Evolutionary conservation across 2,888 invertebrate species (phyloP).

Genomic region (Alentia gelatinosa): DNA sequence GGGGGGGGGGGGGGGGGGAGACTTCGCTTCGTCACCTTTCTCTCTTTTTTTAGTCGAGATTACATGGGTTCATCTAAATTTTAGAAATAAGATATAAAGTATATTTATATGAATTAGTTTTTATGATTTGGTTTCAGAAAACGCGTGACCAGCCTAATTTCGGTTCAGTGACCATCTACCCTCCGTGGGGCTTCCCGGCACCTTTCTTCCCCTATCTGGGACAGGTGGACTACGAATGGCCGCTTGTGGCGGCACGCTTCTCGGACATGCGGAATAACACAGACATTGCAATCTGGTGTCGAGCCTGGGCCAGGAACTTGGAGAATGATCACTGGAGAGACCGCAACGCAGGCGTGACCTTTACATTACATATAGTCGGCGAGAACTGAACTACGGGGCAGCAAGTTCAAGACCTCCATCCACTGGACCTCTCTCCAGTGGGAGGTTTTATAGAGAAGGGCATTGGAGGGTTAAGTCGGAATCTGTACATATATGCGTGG

Average conservation of each 20-base stretch:
- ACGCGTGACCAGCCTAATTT: conserved; percentile 87
- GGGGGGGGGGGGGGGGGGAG: too few species aligned
- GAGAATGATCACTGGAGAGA: conserved; percentile 90
- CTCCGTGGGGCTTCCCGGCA: conserved; percentile 85
- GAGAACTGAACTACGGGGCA: too few species aligned
- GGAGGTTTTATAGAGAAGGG: too few species aligned
- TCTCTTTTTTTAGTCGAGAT: too few species aligned
- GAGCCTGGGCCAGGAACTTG: conserved; percentile 81
- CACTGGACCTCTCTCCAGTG: too few species aligned
- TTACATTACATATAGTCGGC: conserved; percentile 89
- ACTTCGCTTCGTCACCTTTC: too few species aligned
- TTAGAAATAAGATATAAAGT: neutral
- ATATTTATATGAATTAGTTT: neutral
- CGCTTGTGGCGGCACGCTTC: conserved; percentile 76
- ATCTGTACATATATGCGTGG: too few species aligned
- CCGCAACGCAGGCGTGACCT: conserved; percentile 95
- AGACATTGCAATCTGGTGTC: conserved; percentile 74
- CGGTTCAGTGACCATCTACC: conserved; percentile 89
- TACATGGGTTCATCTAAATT: neutral
- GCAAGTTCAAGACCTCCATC: too few species aligned
- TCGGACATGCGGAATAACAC: conserved; percentile 66
- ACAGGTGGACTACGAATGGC: conserved; percentile 70
- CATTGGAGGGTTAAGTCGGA: too few species aligned
- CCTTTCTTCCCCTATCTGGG: conserved; percentile 82
- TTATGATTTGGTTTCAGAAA: conserved; percentile 30